Base-by-base conservation (phyloP, 2,888 invertebrate species). In the Melinaea marsaeus region DNA sequence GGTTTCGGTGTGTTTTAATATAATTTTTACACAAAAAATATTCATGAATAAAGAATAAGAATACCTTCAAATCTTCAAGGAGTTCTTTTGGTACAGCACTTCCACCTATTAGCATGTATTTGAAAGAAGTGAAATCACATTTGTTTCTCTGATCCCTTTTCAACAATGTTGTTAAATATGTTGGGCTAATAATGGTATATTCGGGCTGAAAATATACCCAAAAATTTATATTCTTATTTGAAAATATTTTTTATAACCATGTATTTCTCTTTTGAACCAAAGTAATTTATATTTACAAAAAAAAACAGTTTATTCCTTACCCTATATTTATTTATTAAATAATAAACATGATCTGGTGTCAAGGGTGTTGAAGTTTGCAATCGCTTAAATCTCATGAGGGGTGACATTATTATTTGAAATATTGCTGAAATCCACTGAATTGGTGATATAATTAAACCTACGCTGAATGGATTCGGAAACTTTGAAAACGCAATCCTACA, bases 381-480 rank as follows among this genome's bases (percentile, higher is more conserved):
- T 6, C 82, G 69, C 0, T 79, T 76, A 55, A 70, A 75, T 63
- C 74, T 76, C 11, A 81, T 37, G 5, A 83, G 72, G 0, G 84
- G 72, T 0, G 75, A 69, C 42, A 73, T 64, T 2, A 77, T 57
- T 22, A 72, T 78, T 35, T 72, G 64, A 2, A 78, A 35, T 0
- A 71, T 56, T 0, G 81, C 79, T 2, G 85, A 70, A n/a, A 81
- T 45, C 85, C 84, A 85, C 47, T 85, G 83, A 0, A 79, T 68
- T 1, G 83, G 81, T 0, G 84, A 76, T 1, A 72, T 57, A 1
- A 80, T 32, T 2, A 84, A 11, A 2, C 61, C 67, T 51, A 76
- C 22, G 1, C 69, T 65, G 2, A 75, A 76, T 0, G 79, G 79
- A 0, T 71, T 74, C 0, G 84, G 82, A 34, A 61, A 65, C 6